These are phyloP conservation scores for Diplodus puntazzo DNA, from an alignment of 2,797 vertebrate genomes.

Conservation along the genomic window DNA sequence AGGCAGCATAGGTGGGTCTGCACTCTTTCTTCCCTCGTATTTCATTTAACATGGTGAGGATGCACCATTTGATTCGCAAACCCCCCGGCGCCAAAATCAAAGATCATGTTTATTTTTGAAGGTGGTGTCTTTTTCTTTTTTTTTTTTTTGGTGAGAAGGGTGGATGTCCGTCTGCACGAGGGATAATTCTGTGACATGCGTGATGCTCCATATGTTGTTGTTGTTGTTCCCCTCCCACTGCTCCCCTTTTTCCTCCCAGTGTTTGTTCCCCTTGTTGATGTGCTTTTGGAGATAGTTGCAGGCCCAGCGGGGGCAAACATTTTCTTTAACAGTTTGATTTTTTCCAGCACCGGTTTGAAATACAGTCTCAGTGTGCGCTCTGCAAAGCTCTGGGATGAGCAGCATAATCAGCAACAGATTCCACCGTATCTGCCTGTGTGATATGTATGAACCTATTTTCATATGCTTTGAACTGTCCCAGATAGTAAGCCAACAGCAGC, in stretches of 20 bases:
- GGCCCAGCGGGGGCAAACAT: slow-evolving; percentile 72
- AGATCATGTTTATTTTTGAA: slow-evolving; percentile 42
- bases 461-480: slow-evolving; percentile 72
- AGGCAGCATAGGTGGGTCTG: slow-evolving; percentile 47
- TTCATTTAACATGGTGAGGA: slow-evolving; percentile 36
- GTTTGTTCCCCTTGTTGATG: slow-evolving; percentile 52
- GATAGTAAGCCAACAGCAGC: slow-evolving; percentile 58
- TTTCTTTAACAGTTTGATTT: slow-evolving; percentile 68
- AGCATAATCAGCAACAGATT: slow-evolving; percentile 66
- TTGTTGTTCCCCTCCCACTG: background rate
- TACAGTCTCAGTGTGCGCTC: slow-evolving; percentile 68
- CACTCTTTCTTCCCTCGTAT: slow-evolving; percentile 26
- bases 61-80: slow-evolving; percentile 59
- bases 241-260: slow-evolving; percentile 41
- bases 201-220: slow-evolving; percentile 24
- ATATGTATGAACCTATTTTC: slow-evolving; percentile 77
- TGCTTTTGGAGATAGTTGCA: slow-evolving; percentile 62
- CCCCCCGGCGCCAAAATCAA: slow-evolving; percentile 42
- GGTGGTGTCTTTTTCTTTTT: slow-evolving; percentile 28
- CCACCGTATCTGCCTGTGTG: slow-evolving; percentile 58
- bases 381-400: slow-evolving; percentile 62
- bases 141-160: background rate
- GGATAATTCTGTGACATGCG: slow-evolving; percentile 24
- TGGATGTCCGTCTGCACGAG: background rate
- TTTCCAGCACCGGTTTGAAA: slow-evolving; percentile 62